These are phyloP conservation scores for Macrobrachium rosenbergii DNA, from an alignment of 1,140 invertebrate species.

Conservation along the genomic window DNA sequence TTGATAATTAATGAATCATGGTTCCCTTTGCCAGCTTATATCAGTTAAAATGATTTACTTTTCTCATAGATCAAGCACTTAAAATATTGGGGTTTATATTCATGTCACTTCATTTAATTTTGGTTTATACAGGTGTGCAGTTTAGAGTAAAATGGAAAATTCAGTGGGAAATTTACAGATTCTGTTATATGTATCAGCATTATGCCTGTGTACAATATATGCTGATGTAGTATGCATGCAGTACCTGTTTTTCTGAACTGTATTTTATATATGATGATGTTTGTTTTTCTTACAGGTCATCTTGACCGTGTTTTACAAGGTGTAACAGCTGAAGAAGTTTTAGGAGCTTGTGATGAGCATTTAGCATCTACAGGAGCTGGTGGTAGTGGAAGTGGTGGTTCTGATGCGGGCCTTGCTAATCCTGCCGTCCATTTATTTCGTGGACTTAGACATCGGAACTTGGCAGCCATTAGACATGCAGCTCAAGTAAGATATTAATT, in stretches of 20 bases:
- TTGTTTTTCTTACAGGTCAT: constrained; percentile 76
- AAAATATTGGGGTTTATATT: no score
- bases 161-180: no score
- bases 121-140: no score
- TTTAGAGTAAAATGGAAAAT: no score
- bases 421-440: constrained; percentile 91
- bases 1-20: no score
- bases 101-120: no score
- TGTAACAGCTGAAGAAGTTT: constrained; percentile 95
- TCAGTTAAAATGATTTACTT: no score
- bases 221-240: no score
- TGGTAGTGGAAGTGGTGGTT: constrained; percentile 74
- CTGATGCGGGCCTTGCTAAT: constrained; percentile 86
- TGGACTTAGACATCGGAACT: constrained; percentile 89
- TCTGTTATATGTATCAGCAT: no score
- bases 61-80: no score
- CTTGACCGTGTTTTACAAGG: constrained; percentile 95
- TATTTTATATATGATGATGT: not conserved
- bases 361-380: constrained; percentile 73
- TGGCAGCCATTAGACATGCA: constrained; percentile 94
- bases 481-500: constrained; percentile 74
- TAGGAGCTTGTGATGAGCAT: constrained; percentile 95
- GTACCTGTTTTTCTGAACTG: not conserved
- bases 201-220: no score
- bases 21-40: no score